Evolutionary conservation across 1,140 invertebrate species (phyloP), one percentile per base, ranked within the genome.

Genomic region (Drosophila lowei): DNA sequence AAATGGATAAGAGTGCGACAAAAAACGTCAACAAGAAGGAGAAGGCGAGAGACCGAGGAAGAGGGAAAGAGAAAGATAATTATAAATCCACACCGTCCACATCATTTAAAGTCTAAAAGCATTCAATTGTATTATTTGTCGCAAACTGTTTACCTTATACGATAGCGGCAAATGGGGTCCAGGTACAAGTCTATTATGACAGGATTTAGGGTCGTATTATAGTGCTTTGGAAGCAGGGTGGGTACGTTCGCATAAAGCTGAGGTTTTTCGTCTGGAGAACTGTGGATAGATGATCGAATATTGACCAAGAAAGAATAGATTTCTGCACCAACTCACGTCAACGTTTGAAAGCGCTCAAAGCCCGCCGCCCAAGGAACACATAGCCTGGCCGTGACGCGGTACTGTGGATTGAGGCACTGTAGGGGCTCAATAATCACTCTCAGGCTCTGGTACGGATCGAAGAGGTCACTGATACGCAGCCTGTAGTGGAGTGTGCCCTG

Each of bases 331-430:
- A 30, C 93, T 92, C 91, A 94, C 92, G 93, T 94, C 52, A 95
- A 92, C 81, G 93, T 93, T 73, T 93, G 92, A 78, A 93, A 93
- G 58, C 93, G 92, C 42, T 94, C 93, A 57, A 93, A 92, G 71
- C 94, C 94, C 5, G 92, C 81, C 11, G 93, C 93, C 94, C 94
- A 95, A 2, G 94, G 93, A 23, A 95, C 93, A 47, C 93, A 91
- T 6, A 95, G 75, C 73, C 94, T 93, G 0, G 94, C 93, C 0
- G 93, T 92, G 2, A 93, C 93, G 59, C 94, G 93, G 63, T 94
- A 93, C 6, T 83, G 64, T 23, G 92, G 72, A 5, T 64, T 91
- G 5, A 77, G 79, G 67, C 93, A 93, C 5, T 91, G 78, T 1
- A 92, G 57, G 5, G 94, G 93, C 70, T 94, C 92, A 0, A 95